phyloP scores from a whole-genome alignment of 2,113 vertebrate species.

The Raja brachyura region DNA sequence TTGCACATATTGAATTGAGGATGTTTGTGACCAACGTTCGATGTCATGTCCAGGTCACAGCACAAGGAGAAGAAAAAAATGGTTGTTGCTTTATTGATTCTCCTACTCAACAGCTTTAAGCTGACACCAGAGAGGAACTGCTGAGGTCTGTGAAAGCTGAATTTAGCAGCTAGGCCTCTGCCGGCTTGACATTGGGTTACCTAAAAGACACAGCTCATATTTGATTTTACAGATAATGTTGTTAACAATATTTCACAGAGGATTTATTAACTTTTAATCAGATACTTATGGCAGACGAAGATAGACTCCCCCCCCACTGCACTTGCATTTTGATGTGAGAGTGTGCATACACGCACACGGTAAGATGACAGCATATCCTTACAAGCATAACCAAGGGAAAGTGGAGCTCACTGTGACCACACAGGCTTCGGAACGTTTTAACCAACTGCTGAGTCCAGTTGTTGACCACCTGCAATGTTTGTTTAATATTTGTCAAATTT shows the following conservation, averaged over 20 bases:
- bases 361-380: constrained; percentile 7
- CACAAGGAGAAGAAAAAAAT: constrained; percentile 39
- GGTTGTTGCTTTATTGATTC: constrained; percentile 25
- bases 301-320: background rate
- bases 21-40: constrained; percentile 48
- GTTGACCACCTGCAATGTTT: constrained; percentile 58
- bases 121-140: constrained; percentile 22
- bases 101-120: constrained; percentile 42
- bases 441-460: constrained; percentile 41
- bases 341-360: background rate
- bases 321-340: background rate
- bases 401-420: constrained; percentile 28
- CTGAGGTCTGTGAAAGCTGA: constrained; percentile 46
- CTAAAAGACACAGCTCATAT: constrained; percentile 70
- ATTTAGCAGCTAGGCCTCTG: constrained; percentile 55
- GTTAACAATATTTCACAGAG: constrained; percentile 73
- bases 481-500: constrained; percentile 61
- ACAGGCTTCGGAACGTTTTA: constrained; percentile 41
- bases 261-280: constrained; percentile 82
- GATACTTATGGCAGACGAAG: constrained; percentile 62
- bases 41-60: constrained; percentile 54
- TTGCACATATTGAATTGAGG: constrained; percentile 43
- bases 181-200: constrained; percentile 60
- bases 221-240: constrained; percentile 73
- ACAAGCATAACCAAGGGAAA: constrained; percentile 18